Evolutionary conservation across 2,113 vertebrate species (phyloP).

Genomic region (Morone chrysops): DNA sequence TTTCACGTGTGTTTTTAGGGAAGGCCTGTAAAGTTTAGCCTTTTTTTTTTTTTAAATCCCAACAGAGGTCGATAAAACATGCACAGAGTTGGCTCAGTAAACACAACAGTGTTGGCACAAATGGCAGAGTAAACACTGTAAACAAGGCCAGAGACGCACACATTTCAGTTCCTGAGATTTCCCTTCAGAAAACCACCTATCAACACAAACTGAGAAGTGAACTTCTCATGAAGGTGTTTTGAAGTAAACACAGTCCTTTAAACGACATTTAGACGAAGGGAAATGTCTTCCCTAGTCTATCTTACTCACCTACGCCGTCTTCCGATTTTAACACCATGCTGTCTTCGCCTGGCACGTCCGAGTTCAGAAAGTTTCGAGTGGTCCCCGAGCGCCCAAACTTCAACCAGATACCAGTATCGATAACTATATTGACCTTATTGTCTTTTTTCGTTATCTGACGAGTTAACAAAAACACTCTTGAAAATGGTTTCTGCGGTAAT

Average conservation of each 20-base stretch:
- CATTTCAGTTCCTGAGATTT: background rate
- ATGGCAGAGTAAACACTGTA: slow-evolving; percentile 28
- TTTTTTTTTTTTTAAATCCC: background rate
- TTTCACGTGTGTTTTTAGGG: background rate
- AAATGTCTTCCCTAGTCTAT: background rate
- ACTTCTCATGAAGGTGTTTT: background rate
- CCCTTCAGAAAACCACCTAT: background rate
- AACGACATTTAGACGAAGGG: background rate
- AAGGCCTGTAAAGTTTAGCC: background rate
- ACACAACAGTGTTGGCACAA: background rate
- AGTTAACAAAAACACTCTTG: background rate
- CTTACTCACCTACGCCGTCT: slow-evolving; percentile 86
- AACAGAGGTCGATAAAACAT: background rate
- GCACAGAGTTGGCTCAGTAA: background rate
- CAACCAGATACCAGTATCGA: background rate
- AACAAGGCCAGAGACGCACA: slow-evolving; percentile 43
- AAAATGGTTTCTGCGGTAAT: background rate
- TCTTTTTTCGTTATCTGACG: background rate
- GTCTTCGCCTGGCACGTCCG: slow-evolving; percentile 21
- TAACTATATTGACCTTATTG: background rate
- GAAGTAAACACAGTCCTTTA: too few species aligned
- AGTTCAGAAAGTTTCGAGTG: slow-evolving; percentile 41
- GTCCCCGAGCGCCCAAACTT: slow-evolving; percentile 26
- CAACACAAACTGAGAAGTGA: background rate
- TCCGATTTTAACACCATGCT: slow-evolving; percentile 87